Percentiles rank a stretch among this genome's conserved stretches.
Evolutionary conservation across 2,113 vertebrate species (phyloP).

Genomic region (Hippocampus abdominalis): DNA sequence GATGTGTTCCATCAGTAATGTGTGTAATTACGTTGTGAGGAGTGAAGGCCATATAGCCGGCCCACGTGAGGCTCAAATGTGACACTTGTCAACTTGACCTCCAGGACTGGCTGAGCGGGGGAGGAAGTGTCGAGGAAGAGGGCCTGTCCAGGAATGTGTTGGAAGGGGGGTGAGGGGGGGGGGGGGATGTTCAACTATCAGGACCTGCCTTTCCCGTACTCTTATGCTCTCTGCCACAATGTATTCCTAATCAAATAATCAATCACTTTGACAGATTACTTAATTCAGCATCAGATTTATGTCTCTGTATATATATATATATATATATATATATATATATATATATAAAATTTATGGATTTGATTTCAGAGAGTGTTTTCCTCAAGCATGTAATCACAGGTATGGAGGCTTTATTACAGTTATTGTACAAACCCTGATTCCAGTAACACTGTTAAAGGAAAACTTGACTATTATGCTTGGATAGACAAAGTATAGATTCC

Average conservation of each 20-base stretch:
- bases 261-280: not conserved
- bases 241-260: slow-evolving; percentile 15
- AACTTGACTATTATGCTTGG: not conserved
- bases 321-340: too few species aligned
- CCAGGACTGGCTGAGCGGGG: slow-evolving; percentile 48
- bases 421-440: too few species aligned
- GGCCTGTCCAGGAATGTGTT: slow-evolving; percentile 74
- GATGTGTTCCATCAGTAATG: slow-evolving; percentile 41
- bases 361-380: not conserved
- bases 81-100: slow-evolving; percentile 69
- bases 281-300: not conserved
- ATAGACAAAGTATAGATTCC: not conserved
- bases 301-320: not conserved
- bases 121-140: slow-evolving; percentile 75
- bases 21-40: slow-evolving; percentile 56
- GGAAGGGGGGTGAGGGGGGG: slow-evolving; percentile 51
- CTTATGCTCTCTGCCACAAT: slow-evolving; percentile 20
- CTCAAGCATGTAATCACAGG: not conserved
- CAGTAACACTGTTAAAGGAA: not conserved
- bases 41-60: slow-evolving; percentile 49
- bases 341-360: not conserved
- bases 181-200: slow-evolving; percentile 48
- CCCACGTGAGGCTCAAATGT: slow-evolving; percentile 57
- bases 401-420: not conserved
- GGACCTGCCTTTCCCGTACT: slow-evolving; percentile 8